These are phyloP conservation scores for Thryonomys swinderianus DNA, from an alignment of 2,113 vertebrate genomes.

Conservation along the genomic window DNA sequence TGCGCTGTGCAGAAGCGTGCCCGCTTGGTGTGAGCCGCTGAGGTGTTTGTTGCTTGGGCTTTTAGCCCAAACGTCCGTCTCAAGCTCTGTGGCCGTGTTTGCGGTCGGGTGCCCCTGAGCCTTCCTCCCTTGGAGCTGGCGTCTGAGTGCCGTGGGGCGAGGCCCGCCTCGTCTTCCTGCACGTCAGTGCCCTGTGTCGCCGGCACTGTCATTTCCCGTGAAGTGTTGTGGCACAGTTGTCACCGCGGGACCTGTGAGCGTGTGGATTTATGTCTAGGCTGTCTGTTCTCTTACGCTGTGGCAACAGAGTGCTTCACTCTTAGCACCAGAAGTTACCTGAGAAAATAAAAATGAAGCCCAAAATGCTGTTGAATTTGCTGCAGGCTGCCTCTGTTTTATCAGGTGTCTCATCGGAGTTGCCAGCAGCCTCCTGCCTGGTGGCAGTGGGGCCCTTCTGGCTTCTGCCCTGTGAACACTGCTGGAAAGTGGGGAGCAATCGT, in stretches of 20 bases:
- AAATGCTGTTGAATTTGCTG: background rate
- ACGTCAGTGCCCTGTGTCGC: background rate
- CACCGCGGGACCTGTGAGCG: background rate
- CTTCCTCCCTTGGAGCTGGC: background rate
- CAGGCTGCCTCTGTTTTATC: background rate
- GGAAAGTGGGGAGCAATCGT: background rate
- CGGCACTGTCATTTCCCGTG: background rate
- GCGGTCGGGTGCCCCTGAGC: background rate
- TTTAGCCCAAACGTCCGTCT: background rate
- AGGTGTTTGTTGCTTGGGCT: background rate
- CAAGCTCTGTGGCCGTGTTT: background rate
- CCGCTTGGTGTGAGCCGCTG: background rate
- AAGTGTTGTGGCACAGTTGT: background rate
- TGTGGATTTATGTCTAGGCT: background rate
- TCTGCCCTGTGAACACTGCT: too few relatives aligned
- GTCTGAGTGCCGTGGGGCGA: background rate
- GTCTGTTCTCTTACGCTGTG: background rate
- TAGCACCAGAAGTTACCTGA: background rate
- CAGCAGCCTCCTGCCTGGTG: background rate
- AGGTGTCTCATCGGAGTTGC: background rate
- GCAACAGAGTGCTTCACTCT: background rate
- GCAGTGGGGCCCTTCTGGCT: too few relatives aligned
- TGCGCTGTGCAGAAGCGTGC: background rate
- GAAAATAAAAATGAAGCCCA: background rate
- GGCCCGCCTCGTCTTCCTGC: background rate